Base-by-base conservation (phyloP, 1,140 invertebrate genomes). In the Heliconius eleuchia region DNA sequence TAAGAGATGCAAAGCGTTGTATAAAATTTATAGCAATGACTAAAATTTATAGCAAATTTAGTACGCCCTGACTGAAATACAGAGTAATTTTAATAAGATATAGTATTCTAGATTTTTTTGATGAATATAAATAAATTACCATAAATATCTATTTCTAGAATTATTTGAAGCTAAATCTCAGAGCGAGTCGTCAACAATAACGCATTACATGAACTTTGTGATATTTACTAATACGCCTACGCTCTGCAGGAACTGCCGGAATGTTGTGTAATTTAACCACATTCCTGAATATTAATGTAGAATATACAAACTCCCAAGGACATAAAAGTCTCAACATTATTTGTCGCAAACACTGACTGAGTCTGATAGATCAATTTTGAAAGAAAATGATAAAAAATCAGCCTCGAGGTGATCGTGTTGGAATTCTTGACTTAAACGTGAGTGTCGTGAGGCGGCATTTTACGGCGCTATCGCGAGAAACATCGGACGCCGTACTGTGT, bases 381-480 rank as follows among this genome's bases (percentile, higher is more conserved):
- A 78, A 80, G 80, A 85, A 83, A 86, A 83, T 82, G 57, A 79
- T 70, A 82, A 84, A 86, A 84, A 87, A 84, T 19, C 27, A 85
- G 74, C 77, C 83, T 82, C 57, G 77, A 76, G 83, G 86, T 86
- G 84, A 87, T 92, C 91, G 91, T 93, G 91, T 83, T 77, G 86
- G 89, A 88, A 91, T 92, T 85, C 76, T 80, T 86, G 78, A 84
- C 74, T 80, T 74, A 85, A 84, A 83, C 87, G 86, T 88, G 86
- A 80, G 82, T 82, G 85, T 92, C 92, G 92, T 94, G 92, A 93
- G 89, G 88, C 88, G 89, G 91, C 91, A 92, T 94, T 92, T 91
- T 89, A 92, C 90, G 90, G 88, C 85, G 83, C 80, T 93, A 93
- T 93, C 92, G 88, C 77, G 77, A 81, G 84, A 88, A 88, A 83